Evolutionary conservation across 2,797 vertebrate species (phyloP), one percentile per base, ranked within the genome.

Genomic region (Aviceda leuphotes): DNA sequence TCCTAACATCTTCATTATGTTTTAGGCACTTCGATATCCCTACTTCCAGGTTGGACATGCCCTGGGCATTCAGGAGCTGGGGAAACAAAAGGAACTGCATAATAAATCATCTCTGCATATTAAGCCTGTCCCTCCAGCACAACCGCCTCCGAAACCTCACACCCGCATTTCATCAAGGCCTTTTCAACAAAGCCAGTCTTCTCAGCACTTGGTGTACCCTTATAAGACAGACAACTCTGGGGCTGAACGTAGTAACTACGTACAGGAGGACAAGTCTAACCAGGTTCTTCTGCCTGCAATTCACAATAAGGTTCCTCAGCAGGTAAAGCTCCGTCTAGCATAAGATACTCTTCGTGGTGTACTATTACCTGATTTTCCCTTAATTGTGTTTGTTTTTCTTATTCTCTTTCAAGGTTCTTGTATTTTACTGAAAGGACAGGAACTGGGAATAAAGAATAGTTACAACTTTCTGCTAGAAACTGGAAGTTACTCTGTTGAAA

Each of bases 31-130:
- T 96, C 98, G 99, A 63, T 99, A 99, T 92, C 98, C 99, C 1
- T 99, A 99, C 96, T 99, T 99, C 97, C 99, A 98, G 14, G 98
- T 99, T 94, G 99, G 99, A 62, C 99, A 99, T 89, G 97, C 98
- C 56, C 94, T 99, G 95, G 99, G 99, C 35, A 95, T 99, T 97
- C 98, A 98, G 90, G 99, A 99, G 58, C 97, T 98, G 89, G 98
- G 96, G 55, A 98, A 98, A 87, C 98, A 98, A 88, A 98, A 97
- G 37, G 97, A 99, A 20, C 94, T 98, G 37, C 98, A 97, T 25
- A 97, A 97, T 86, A 98, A 98, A 93, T 72, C 83, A 0, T 94
- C 96, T 71, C 91, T 96, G 11, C 76, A 94, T 71, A 62, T 98
- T 43, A 87, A 98, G 91, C 97, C 98, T 37, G 81, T 95, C 91